Evolutionary conservation across 2,113 vertebrate genomes (phyloP).

Genomic region (Ginglymostoma cirratum): DNA sequence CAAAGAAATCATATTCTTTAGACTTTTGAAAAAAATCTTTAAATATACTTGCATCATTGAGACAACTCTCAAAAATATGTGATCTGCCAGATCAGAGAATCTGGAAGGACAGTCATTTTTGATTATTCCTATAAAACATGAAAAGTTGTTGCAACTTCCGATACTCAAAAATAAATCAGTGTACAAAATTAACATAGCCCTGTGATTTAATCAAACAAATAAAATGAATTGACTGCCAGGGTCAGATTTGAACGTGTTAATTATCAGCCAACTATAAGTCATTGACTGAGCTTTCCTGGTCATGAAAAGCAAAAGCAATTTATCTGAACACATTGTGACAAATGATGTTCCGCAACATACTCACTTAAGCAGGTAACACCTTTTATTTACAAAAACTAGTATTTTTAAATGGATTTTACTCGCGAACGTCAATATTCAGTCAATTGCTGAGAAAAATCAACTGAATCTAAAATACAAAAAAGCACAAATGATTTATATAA

Average conservation of each 20-base stretch:
- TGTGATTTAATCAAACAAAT: background rate
- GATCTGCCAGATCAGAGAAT: background rate
- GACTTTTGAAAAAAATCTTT: background rate
- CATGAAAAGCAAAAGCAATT: background rate
- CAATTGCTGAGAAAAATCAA: background rate
- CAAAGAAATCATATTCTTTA: background rate
- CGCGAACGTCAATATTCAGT: background rate
- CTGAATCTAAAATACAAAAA: background rate
- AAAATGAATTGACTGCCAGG: background rate
- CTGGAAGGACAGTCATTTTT: background rate
- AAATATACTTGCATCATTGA: background rate
- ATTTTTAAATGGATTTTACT: background rate
- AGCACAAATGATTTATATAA: background rate
- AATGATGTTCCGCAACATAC: background rate
- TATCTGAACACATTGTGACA: background rate
- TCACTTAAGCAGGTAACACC: background rate
- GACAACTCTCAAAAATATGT: background rate
- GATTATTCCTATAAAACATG: background rate
- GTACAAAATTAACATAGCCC: background rate
- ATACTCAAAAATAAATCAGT: background rate
- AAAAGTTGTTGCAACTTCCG: background rate
- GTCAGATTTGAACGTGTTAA: background rate
- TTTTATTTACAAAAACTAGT: background rate
- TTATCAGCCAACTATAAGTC: background rate
- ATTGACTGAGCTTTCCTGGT: background rate